Base-by-base conservation (phyloP, 1,140 invertebrate genomes). In the Apis cerana region DNA sequence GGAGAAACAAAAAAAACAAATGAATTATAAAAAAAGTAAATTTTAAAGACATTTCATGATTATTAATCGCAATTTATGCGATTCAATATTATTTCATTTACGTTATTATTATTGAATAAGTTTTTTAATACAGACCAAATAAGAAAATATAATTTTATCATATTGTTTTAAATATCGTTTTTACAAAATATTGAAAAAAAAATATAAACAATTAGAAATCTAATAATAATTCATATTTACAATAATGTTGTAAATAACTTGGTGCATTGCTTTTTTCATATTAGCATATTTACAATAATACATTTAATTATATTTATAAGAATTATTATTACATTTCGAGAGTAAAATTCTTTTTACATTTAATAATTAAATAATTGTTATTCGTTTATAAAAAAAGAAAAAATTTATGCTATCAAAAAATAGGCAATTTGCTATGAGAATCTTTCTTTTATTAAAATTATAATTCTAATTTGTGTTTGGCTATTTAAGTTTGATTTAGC, bases 171-270 rank as follows among this genome's bases (percentile, higher is more conserved):
- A 67, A 8, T 54, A 54, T 43, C 10, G 10, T 69, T 27, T 43
- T 43, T 52, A n/a, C 2, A 56, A 9, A 33, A 54, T 43, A 8
- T 50, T 7, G 21, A 48, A 59, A 48, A 7, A 62, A 33, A 15
- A 11, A 27, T 48, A 54, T 75, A 50, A 50, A 21, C 19, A 21
- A 65, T 50, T 65, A 81, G 17, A 17, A 61, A 59, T 33, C 48
- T 65, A 74, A 54, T 61, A 54, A 27, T 43, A 70, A 52, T 48
- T 76, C 56, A 52, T 59, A 76, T 77, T 78, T 82, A 70, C 80
- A 76, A 50, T 48, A 48, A 78, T 48, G 10, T 13, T 82, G 81
- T 70, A 78, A 70, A 78, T 82, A 82, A 78, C n/a, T 70, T 54
- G 8, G 15, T 70, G 50, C 56, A 48, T 82, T 70, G 17, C 43